Base-by-base conservation (phyloP, 2,797 vertebrate genomes). In the Megaceryle alcyon region DNA sequence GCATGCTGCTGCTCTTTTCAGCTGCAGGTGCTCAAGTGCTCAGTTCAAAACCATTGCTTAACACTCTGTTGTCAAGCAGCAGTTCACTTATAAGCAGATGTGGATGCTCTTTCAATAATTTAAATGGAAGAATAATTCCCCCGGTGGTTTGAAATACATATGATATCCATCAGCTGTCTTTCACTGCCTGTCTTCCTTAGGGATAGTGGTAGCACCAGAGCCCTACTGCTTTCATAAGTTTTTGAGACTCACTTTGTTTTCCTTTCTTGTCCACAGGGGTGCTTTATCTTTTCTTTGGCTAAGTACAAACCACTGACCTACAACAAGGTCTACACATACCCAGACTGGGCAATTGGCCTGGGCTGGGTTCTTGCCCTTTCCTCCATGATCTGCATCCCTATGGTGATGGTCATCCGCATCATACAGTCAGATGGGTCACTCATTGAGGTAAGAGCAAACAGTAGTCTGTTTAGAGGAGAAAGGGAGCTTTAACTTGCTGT, bases 301-400 rank as follows among this genome's bases (percentile, higher is more conserved):
- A 99, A 99, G 97, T 99, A 99, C 90, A 99, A 99, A 94, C 99
- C 99, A 69, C 97, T 99, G 98, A 99, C 98, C 85, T 99, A 99
- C 96, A 99, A 99, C 97, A 99, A 99, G 98, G 97, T 98, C 95
- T 99, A 99, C 63, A 97, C 98, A 60, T 99, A 99, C 96, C 99
- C 99, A 17, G 98, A 98, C 68, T 99, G 99, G 99, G 98, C 99
- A 87, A 99, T 99, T 7, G 99, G 99, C 85, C 90, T 99, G 79
- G 99, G 99, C 89, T 99, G 99, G 99, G 92, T 94, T 95, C 98
- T 99, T 96, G 99, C 99, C 56, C 98, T 99, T 92, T 96, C 98
- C 94, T 99, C 99, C 96, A 99, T 99, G 99, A 97, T 99, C 92
- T 99, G 99, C 91, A 99, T 99, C 98, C 99, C 99, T 54, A 97